Percentiles rank a stretch among this genome's conserved stretches.
These are phyloP conservation scores for Ditula angustiorana DNA, from an alignment of 2,888 invertebrate species.

Conservation along the genomic window DNA sequence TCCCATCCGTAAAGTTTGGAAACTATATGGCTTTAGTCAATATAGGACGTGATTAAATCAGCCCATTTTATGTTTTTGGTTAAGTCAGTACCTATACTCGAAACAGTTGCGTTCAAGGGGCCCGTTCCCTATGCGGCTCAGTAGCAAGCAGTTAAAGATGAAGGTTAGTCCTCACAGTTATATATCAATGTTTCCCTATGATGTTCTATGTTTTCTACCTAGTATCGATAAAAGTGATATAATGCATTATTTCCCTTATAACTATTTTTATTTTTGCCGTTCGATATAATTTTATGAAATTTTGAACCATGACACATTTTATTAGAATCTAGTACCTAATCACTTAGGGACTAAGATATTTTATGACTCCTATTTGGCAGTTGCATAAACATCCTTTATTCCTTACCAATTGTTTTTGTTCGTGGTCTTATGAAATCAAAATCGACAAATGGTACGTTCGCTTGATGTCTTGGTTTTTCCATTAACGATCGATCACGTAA, in stretches of 20 bases:
- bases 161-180: slow-evolving; percentile 13
- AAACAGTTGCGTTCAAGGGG: neutral
- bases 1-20: neutral
- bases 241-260: slow-evolving; percentile 64
- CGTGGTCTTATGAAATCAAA: slow-evolving; percentile 63
- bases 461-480: slow-evolving; percentile 43
- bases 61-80: neutral
- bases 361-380: slow-evolving; percentile 82
- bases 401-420: slow-evolving; percentile 49
- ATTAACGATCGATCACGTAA: slow-evolving; percentile 29
- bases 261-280: slow-evolving; percentile 46
- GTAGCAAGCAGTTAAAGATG: neutral
- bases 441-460: slow-evolving; percentile 62
- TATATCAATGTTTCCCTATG: slow-evolving; percentile 38
- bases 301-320: slow-evolving; percentile 57
- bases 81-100: neutral
- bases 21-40: neutral
- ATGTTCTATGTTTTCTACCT: slow-evolving; percentile 54
- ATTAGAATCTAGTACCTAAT: slow-evolving; percentile 57
- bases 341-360: slow-evolving; percentile 74
- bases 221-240: slow-evolving; percentile 67
- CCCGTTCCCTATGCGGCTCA: neutral
- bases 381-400: slow-evolving; percentile 73
- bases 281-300: slow-evolving; percentile 52
- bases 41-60: slow-evolving; percentile 2